These are phyloP conservation scores for Channallabes apus DNA, from an alignment of 2,797 vertebrate genomes.

Conservation along the genomic window DNA sequence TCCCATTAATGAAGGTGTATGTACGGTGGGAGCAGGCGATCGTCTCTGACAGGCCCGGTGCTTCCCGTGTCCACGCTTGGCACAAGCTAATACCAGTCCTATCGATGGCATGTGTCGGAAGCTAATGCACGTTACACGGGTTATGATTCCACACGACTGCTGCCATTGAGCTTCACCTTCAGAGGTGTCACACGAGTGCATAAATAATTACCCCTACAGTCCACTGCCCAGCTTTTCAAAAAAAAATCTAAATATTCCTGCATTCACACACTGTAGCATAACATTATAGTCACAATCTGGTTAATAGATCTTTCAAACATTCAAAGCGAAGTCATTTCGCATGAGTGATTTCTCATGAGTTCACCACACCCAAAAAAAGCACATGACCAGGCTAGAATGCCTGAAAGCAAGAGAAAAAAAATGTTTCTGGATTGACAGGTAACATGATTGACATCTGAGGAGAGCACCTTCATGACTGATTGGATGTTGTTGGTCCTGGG, in stretches of 20 bases:
- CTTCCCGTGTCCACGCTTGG: slow-evolving; percentile 89
- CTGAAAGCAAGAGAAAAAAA: slow-evolving; percentile 10
- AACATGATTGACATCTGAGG: slow-evolving; percentile 20
- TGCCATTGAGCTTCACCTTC: slow-evolving; percentile 83
- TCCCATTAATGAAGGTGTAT: slow-evolving; percentile 94
- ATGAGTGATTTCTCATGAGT: not conserved
- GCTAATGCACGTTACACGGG: slow-evolving; percentile 81
- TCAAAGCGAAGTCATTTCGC: not conserved
- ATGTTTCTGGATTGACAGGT: slow-evolving; percentile 18
- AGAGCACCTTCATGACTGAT: slow-evolving; percentile 11
- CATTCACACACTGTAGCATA: not conserved
- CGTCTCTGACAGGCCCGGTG: slow-evolving; percentile 93
- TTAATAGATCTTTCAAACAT: slow-evolving; percentile 2
- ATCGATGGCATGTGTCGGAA: slow-evolving; percentile 83
- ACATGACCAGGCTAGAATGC: slow-evolving; percentile 26
- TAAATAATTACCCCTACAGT: slow-evolving; percentile 78
- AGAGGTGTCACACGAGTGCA: slow-evolving; percentile 54
- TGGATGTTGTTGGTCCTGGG: slow-evolving; percentile 12
- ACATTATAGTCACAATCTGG: not conserved
- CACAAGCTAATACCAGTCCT: slow-evolving; percentile 91
- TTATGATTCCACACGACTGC: slow-evolving; percentile 86
- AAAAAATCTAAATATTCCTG: not conserved
- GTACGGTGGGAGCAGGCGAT: slow-evolving; percentile 81
- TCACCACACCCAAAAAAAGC: not conserved
- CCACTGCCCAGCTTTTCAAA: not conserved